Percentiles rank a stretch among this genome's conserved stretches.
These are phyloP conservation scores for Desoria tigrina DNA, from an alignment of 2,888 invertebrate species.

Conservation along the genomic window DNA sequence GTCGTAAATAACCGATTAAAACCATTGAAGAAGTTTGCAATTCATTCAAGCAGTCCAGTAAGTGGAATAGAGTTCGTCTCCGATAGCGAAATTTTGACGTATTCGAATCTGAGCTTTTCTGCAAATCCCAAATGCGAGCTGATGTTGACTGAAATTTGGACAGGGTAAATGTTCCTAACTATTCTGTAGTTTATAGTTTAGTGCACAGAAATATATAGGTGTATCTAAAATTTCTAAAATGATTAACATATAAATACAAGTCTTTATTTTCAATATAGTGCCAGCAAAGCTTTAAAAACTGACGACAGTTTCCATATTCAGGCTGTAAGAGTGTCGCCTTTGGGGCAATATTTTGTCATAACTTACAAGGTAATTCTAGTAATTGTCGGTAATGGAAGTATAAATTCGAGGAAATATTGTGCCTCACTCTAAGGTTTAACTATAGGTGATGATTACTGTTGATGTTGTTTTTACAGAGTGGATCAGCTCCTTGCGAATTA, in stretches of 20 bases:
- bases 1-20: slow-evolving; percentile 25
- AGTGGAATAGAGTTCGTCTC: slow-evolving; percentile 49
- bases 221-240: too few species aligned
- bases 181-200: too few species aligned
- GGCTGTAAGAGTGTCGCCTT: slow-evolving; percentile 43
- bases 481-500: slow-evolving; percentile 50
- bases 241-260: too few species aligned
- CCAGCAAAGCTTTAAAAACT: slow-evolving; percentile 42
- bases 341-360: slow-evolving; percentile 45
- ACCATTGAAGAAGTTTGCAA: slow-evolving; percentile 40
- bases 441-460: neutral
- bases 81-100: slow-evolving; percentile 43
- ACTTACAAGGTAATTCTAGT: slow-evolving; percentile 48
- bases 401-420: too few species aligned
- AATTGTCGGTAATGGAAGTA: too few species aligned
- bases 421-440: neutral
- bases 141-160: slow-evolving; percentile 40
- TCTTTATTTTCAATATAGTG: too few species aligned
- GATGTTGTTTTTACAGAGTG: slow-evolving; percentile 39
- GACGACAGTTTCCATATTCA: slow-evolving; percentile 52
- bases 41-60: slow-evolving; percentile 48
- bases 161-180: too few species aligned
- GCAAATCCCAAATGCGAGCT: slow-evolving; percentile 52
- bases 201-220: too few species aligned
- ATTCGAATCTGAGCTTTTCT: slow-evolving; percentile 50